phyloP scores from a whole-genome alignment of 1,140 invertebrate species.

The Sycobia sp. region DNA sequence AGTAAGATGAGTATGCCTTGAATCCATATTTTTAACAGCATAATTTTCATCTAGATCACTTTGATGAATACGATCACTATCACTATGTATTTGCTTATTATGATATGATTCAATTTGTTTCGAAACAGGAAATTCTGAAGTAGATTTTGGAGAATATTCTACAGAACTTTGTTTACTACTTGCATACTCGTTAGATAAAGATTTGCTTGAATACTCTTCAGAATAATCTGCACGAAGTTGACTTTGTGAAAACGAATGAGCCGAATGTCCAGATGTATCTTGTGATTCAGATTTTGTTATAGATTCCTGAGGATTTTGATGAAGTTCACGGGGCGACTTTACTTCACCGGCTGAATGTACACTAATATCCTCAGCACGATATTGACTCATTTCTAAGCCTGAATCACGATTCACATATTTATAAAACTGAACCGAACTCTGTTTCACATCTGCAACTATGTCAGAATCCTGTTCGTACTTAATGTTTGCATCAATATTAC shows the following conservation, averaged over 20 bases:
- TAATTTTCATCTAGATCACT: constrained; percentile 56
- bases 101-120: constrained; percentile 48
- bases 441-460: background rate
- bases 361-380: constrained; percentile 59
- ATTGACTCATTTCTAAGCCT: constrained; percentile 63
- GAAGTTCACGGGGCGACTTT: constrained; percentile 54
- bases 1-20: constrained; percentile 28
- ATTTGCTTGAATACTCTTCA: constrained; percentile 44
- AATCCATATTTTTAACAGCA: constrained; percentile 51
- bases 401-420: constrained; percentile 55
- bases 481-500: constrained; percentile 55
- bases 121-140: constrained; percentile 45
- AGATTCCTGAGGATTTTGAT: constrained; percentile 47
- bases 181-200: constrained; percentile 10
- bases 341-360: constrained; percentile 57
- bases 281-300: constrained; percentile 52
- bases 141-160: constrained; percentile 45
- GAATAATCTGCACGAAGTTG: constrained; percentile 48
- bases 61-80: constrained; percentile 46
- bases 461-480: constrained; percentile 54
- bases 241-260: constrained; percentile 41
- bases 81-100: constrained; percentile 46
- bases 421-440: background rate
- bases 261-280: constrained; percentile 50
- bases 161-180: constrained; percentile 26